Evolutionary conservation across 2,888 invertebrate species (phyloP).

Genomic region (Blomia tropicalis): DNA sequence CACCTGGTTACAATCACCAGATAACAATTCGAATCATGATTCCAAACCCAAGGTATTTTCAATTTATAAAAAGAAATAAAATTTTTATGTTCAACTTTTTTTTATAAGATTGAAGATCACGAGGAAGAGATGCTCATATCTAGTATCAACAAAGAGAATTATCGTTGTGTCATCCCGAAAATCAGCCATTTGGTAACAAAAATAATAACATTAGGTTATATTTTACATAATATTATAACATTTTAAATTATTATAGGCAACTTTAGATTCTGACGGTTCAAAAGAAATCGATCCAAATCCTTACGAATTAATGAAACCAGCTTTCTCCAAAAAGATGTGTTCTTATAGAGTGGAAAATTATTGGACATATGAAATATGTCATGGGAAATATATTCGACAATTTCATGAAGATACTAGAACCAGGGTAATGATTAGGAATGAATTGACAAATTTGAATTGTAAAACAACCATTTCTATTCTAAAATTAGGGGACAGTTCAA

Average conservation of each 20-base stretch:
- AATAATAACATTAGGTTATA: conserved; percentile 9
- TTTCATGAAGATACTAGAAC: conserved; percentile 63
- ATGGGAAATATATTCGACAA: conserved; percentile 74
- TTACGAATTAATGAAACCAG: conserved; percentile 54
- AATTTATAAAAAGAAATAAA: neutral
- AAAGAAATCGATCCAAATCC: conserved; percentile 50
- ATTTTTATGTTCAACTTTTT: neutral
- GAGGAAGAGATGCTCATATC: conserved; percentile 40
- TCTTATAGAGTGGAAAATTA: conserved; percentile 73
- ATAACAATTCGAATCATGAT: neutral
- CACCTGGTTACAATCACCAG: conserved; percentile 18
- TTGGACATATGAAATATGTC: conserved; percentile 93
- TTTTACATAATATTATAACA: no score
- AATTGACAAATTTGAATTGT: neutral
- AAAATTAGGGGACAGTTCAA: conserved; percentile 39
- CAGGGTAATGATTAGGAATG: neutral
- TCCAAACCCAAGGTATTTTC: neutral
- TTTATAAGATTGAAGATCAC: neutral
- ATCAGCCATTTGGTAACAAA: conserved; percentile 38
- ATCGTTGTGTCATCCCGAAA: conserved; percentile 62
- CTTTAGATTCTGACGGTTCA: conserved; percentile 45
- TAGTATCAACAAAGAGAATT: conserved; percentile 62
- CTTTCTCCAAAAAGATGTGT: conserved; percentile 62
- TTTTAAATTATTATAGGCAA: conserved; percentile 34
- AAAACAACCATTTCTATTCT: neutral